Base-by-base conservation (phyloP, 2,113 vertebrate genomes). In the Sclerurus mexicanus region DNA sequence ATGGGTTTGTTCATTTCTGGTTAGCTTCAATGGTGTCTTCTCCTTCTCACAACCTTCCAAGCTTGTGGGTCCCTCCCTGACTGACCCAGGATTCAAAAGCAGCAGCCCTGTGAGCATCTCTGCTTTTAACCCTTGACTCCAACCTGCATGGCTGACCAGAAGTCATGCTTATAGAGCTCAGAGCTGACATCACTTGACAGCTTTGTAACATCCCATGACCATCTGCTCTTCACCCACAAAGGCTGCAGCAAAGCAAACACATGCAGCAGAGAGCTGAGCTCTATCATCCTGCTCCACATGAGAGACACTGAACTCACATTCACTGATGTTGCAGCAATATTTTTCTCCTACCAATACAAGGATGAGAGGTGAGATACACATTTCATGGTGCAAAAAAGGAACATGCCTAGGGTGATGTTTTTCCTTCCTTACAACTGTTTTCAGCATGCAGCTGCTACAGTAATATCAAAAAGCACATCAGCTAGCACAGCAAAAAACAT, bases 381-480 rank as follows among this genome's bases (percentile, higher is more conserved):
- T 84, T 93, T 93, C 79, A 71, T 0, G 0, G 67, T 52, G 59
- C 49, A 76, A 90, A 80, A 91, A 85, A 63, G 24, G 22, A 91
- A 91, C 55, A 49, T 10, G 60, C 93, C 79, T 73, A 83, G 71
- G 75, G 76, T 88, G 67, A 95, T 95, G 79, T 83, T 96, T 7
- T 76, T 58, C 63, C 82, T 85, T 91, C 55, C 46, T 90, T 92
- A 88, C 82, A 90, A 93, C 75, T 80, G 91, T 87, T 96, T 85
- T 88, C 86, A 96, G 95, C 75, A 40, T n/a, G 79, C 94, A 96
- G 90, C 78, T 96, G 82, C 52, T 75, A 87, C 68, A 81, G 82
- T 67, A 86, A 63, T 94, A 96, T 93, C 95, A 90, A 88, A 94
- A 90, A 93, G 82, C 87, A 77, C 73, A 97, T 95, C 85, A 96